Evolutionary conservation across 2,113 vertebrate species (phyloP), one percentile per base, ranked within the genome.

Genomic region (Jacana jacana): DNA sequence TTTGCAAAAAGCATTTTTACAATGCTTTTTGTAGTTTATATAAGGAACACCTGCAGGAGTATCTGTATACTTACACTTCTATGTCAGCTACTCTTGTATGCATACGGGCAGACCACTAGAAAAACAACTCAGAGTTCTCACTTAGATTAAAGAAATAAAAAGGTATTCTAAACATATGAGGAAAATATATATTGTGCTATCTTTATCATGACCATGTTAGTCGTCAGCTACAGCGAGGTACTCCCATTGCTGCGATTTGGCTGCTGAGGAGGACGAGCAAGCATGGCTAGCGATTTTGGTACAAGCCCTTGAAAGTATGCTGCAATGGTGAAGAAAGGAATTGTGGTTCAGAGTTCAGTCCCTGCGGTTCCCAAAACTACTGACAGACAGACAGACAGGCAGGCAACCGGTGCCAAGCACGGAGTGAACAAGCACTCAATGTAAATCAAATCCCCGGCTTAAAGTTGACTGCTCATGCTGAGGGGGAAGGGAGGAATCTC

Each of bases 11-110:
- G n/a, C 81, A 65, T 85, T 89, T 91, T 72, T 49, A 77, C 35
- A 63, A 44, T 10, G 42, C 40, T 85, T 91, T 91, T n/a, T n/a
- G n/a, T n/a, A n/a, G n/a, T n/a, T 91, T 88, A 81, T n/a, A 57
- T 66, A 92, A 88, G 37, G 20, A 92, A 83, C 0, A 0, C 49
- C 48, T 9, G 2, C 44, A 86, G 60, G 49, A 76, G 4, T 64
- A 39, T 82, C 49, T 77, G 27, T 72, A 27, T 48, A 63, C 30
- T 85, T 60, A 14, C 6, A 72, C 49, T 82, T 90, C 57, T 35
- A 57, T 0, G 0, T 69, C 82, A 86, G 48, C 63, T 65, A 48
- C 37, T 69, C 42, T 25, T 25, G 16, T 39, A 44, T 1, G 7
- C 80, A 88, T 85, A 70, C 75, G 65, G 17, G n/a, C 49, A 37